Evolutionary conservation across 2,888 invertebrate genomes (phyloP), one percentile per base, ranked within the genome.

Genomic region (Pterostichus madidus): DNA sequence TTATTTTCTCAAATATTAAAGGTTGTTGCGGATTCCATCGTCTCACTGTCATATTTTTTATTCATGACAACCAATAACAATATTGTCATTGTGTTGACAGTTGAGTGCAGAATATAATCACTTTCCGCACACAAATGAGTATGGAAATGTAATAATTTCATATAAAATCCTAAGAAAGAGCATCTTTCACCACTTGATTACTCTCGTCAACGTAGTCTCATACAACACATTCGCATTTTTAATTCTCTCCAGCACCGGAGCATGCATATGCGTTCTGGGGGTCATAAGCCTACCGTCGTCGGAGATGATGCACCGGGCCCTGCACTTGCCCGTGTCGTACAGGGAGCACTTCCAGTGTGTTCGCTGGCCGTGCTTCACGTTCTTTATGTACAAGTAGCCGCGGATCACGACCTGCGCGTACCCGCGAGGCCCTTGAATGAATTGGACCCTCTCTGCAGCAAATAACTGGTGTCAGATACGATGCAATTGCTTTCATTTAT

Each of bases 311-410:
- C 56, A 53, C 31, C 77, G 35, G n/a, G 56, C 32, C 5, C 56
- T 11, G 15, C 77, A 77, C 39, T 35, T 77, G 13, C 56, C 56
- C 6, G 39, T 15, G 15, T 53, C 77, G 35, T 77, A 77, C 11
- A 77, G 13, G 13, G 17, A n/a, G 17, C 77, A 77, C 24, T 77
- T 77, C 77, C 77, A 77, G n/a, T 77, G 77, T 17, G 77, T 77
- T 7, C 56, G 32, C 8, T 77, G 39, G 15, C 56, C 56, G 4
- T 31, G 39, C 39, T 53, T 77, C 24, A 77, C 77, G 56, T 77
- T 53, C 35, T 77, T 77, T 53, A 77, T 77, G 39, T 56, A 77
- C 31, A 77, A 53, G 32, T 77, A 77, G 53, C 15, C 68, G 15
- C 53, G 49, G 11, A 77, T 56, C n/a, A 77, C 59, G 17, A 77